phyloP scores from a whole-genome alignment of 2,113 vertebrate species.

The Phoxinus phoxinus region DNA sequence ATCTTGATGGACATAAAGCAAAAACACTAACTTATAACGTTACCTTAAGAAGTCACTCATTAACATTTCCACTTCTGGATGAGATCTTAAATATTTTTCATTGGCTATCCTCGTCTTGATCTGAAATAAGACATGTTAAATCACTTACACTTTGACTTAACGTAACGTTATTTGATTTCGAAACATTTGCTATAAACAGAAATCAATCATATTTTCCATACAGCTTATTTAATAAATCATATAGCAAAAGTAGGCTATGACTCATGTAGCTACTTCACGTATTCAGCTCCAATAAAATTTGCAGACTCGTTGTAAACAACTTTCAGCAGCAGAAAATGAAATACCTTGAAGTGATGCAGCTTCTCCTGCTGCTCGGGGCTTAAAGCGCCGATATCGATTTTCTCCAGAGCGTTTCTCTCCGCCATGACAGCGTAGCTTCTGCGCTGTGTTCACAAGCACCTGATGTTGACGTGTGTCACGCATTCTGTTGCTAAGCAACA shows the following conservation, averaged over 20 bases:
- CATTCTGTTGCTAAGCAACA: background rate
- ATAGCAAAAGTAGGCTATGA: background rate
- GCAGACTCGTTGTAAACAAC: background rate
- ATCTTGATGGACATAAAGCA: background rate
- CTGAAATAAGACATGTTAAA: constrained; percentile 62
- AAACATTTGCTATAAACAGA: background rate
- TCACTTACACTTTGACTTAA: too few relatives aligned
- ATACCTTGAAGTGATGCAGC: constrained; percentile 60
- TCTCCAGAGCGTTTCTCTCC: constrained; percentile 44
- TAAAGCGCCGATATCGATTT: constrained; percentile 52
- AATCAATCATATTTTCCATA: background rate
- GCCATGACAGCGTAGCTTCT: constrained; percentile 45
- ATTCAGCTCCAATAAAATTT: background rate
- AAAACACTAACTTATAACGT: background rate
- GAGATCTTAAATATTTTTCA: constrained; percentile 80
- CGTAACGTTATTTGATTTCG: background rate
- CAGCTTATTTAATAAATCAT: background rate
- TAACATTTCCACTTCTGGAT: constrained; percentile 80
- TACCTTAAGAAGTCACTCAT: constrained; percentile 83
- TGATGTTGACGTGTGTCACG: background rate
- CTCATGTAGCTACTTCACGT: too few relatives aligned
- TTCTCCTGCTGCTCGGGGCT: constrained; percentile 59
- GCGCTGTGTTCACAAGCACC: background rate
- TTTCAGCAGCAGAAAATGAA: background rate
- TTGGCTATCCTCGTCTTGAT: constrained; percentile 82